These are phyloP conservation scores for Sinopyrophorus schimmeli DNA, from an alignment of 2,888 invertebrate species.

Conservation along the genomic window DNA sequence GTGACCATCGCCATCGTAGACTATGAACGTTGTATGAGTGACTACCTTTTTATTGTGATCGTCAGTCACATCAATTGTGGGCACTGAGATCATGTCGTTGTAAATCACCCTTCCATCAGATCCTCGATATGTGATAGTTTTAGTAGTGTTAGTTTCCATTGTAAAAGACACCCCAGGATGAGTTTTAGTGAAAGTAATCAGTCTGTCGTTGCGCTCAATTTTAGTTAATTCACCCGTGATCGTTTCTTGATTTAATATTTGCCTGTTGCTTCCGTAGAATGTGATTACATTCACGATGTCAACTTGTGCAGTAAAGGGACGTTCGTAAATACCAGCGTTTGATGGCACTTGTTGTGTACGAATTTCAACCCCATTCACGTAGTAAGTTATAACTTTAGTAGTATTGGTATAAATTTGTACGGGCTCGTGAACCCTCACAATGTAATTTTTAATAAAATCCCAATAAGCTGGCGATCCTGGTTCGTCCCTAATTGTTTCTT, in stretches of 20 bases:
- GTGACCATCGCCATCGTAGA: slow-evolving; percentile 17
- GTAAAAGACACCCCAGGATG: slow-evolving; percentile 9
- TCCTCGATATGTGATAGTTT: slow-evolving; percentile 16
- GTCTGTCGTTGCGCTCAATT: background rate
- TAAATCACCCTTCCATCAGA: slow-evolving; percentile 11
- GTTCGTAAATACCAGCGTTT: slow-evolving; percentile 7
- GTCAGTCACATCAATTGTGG: background rate
- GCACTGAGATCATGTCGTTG: slow-evolving; percentile 1
- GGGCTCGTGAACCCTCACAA: background rate
- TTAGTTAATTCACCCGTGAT: slow-evolving; percentile 10
- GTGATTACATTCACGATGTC: slow-evolving; percentile 17
- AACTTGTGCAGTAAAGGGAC: slow-evolving; percentile 5
- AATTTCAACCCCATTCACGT: slow-evolving; percentile 11
- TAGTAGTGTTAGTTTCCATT: slow-evolving; percentile 15
- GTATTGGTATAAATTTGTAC: slow-evolving; percentile 18
- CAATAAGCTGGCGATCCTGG: slow-evolving; percentile 11
- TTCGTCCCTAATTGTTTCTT: slow-evolving; percentile 13
- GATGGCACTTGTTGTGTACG: slow-evolving; percentile 1
- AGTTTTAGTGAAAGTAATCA: slow-evolving; percentile 3
- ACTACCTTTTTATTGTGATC: background rate
- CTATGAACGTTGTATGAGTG: slow-evolving; percentile 21
- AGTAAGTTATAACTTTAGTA: slow-evolving; percentile 18
- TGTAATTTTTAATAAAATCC: slow-evolving; percentile 13
- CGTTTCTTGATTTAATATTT: slow-evolving; percentile 10
- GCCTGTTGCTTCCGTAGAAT: slow-evolving; percentile 6